Conservation (phyloP, 2,113 vertebrate species). For the Alaudala cheleensis region DNA sequence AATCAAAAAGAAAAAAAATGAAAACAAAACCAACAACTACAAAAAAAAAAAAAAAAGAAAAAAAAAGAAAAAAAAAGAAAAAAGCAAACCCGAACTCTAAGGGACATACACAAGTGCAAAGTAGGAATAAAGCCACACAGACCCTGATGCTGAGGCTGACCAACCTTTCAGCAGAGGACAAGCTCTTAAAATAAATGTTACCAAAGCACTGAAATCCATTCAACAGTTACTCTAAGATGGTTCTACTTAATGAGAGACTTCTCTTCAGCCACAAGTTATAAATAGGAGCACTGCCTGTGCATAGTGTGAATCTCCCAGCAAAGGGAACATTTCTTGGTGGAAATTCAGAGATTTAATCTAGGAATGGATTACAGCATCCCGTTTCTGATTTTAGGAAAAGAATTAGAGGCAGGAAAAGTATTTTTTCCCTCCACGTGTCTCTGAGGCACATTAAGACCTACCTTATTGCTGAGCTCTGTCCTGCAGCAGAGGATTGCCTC, state of each 20-base stretch:
- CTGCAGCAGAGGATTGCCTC: background rate
- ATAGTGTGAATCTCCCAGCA: background rate
- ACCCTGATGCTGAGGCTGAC: background rate
- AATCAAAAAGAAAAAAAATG: background rate
- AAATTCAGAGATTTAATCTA: background rate
- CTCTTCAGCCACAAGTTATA: constrained; percentile 45
- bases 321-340: background rate
- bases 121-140: background rate
- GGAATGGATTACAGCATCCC: background rate
- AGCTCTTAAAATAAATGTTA: background rate
- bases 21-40: background rate
- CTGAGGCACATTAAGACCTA: background rate
- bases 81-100: background rate
- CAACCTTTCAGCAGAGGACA: background rate
- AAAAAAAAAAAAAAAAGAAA: background rate
- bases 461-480: background rate
- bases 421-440: background rate
- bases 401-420: background rate
- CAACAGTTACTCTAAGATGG: background rate
- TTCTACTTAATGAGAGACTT: constrained; percentile 36
- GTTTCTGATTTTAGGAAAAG: background rate
- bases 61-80: background rate
- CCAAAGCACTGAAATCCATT: constrained; percentile 8
- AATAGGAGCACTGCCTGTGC: background rate
- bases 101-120: background rate